Evolutionary conservation across 2,888 invertebrate genomes (phyloP), one percentile per base, ranked within the genome.

Genomic region (Steromphala cineraria): DNA sequence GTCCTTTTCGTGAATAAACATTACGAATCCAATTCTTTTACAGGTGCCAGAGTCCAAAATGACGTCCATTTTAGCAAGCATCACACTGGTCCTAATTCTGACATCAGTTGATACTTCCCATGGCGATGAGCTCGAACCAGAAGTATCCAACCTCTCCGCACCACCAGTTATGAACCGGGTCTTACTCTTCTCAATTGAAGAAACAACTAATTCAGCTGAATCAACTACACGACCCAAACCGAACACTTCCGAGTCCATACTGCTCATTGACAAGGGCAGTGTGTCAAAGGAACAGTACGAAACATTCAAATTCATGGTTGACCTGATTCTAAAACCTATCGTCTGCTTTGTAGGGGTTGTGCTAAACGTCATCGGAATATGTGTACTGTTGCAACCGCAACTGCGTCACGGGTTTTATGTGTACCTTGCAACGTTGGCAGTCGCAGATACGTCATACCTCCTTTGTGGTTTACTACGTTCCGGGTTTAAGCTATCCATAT

Each of bases 301-400:
- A 40, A 71, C 19, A 17, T 36, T 71, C n/a, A 31, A 40, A 71
- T 17, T 36, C n/a, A 40, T 36, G 0, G n/a, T 71, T 40, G 71
- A 71, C 36, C 10, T 71, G 36, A 36, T 40, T 10, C 15, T 71
- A 0, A 71, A 71, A 40, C 71, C 71, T 5, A 40, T 71, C 40
- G 71, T 71, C 31, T 71, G 71, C 40, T 10, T 71, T 4, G 19
- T 40, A 1, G 71, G 71, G 10, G 36, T 71, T 71, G 71, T 71
- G 36, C 36, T 71, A 40, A 71, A 71, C 40, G 40, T 40, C 40
- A 71, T 71, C 71, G 71, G 71, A 31, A 71, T 71, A 36, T 71
- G 40, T 40, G 71, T 71, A 36, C 71, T 71, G 19, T n/a, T 71
- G 19, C 31, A 71, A 71, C 71, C 71, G 17, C 31, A 3, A 17